Conservation (phyloP, 1,140 invertebrate species). For the Heterodera schachtii region DNA sequence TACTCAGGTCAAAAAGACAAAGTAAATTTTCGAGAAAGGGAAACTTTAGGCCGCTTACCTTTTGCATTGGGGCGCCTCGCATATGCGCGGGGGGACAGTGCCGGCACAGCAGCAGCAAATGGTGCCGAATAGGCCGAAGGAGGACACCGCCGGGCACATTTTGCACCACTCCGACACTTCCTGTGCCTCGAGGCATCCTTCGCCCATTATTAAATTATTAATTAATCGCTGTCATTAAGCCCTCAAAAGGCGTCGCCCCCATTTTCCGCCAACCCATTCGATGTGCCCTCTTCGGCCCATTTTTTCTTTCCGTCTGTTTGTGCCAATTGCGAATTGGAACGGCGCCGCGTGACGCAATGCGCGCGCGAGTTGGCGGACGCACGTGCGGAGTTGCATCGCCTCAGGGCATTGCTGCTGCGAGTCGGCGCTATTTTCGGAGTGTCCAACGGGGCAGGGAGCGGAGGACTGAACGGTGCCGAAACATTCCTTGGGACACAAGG, state of each 20-base stretch:
- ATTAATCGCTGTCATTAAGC: slow-evolving; percentile 9
- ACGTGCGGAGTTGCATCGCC: slow-evolving; percentile 23
- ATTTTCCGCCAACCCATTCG: background rate
- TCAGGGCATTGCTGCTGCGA: slow-evolving; percentile 21
- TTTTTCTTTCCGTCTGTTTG: slow-evolving; percentile 3
- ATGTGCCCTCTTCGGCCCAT: background rate
- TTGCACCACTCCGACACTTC: slow-evolving; percentile 8
- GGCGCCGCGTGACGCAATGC: slow-evolving; percentile 12
- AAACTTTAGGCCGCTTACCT: slow-evolving; percentile 19
- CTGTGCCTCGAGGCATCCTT: slow-evolving; percentile 16
- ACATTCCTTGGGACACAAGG: background rate
- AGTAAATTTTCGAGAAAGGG: background rate
- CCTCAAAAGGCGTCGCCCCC: slow-evolving; percentile 34
- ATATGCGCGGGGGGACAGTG: background rate
- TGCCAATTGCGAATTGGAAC: slow-evolving; percentile 18
- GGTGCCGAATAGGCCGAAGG: background rate
- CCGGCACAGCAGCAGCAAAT: slow-evolving; percentile 8
- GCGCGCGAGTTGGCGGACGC: slow-evolving; percentile 30
- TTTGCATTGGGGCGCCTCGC: slow-evolving; percentile 19
- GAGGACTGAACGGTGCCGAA: background rate
- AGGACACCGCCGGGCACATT: slow-evolving; percentile 1
- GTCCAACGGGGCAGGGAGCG: background rate
- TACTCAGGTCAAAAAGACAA: background rate
- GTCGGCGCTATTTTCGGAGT: slow-evolving; percentile 25
- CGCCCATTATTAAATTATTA: background rate